These are phyloP conservation scores for Brachyrhaphis roseni DNA, from an alignment of 2,797 vertebrate species.

Conservation along the genomic window DNA sequence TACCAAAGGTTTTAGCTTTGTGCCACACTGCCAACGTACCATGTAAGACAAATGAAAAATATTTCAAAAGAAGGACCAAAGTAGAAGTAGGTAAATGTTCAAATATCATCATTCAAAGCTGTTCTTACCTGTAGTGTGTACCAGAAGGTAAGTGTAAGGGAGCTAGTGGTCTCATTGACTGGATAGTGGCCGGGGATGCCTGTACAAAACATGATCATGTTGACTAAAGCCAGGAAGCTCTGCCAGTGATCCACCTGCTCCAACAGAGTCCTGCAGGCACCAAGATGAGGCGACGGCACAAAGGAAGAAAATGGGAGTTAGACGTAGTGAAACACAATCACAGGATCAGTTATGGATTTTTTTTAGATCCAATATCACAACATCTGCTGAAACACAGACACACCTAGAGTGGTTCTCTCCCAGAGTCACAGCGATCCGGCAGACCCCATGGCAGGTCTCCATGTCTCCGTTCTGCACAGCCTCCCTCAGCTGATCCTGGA, in stretches of 20 bases:
- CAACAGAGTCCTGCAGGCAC: constrained; percentile 86
- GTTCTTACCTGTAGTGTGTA: constrained; percentile 91
- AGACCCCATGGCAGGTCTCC: constrained; percentile 98
- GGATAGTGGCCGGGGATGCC: constrained; percentile 98
- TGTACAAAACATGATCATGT: constrained; percentile 99
- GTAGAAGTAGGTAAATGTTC: background rate
- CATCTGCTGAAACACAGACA: constrained; percentile 1
- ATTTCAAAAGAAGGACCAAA: background rate
- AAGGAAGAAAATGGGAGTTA: background rate
- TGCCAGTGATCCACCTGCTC: constrained; percentile 99
- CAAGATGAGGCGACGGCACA: background rate
- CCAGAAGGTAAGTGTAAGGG: constrained; percentile 98
- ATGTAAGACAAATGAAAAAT: background rate
- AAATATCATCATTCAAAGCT: background rate
- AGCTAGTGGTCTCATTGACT: constrained; percentile 98
- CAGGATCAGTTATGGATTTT: background rate
- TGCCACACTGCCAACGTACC: background rate
- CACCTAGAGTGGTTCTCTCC: constrained; percentile 98
- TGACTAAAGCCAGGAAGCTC: constrained; percentile 95
- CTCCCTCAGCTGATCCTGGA: constrained; percentile 95
- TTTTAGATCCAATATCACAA: background rate
- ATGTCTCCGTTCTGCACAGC: constrained; percentile 97
- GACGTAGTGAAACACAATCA: background rate
- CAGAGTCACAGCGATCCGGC: constrained; percentile 92
- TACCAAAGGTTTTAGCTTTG: no score